Conservation (phyloP, 2,113 vertebrate species). For the Neofelis nebulosa region DNA sequence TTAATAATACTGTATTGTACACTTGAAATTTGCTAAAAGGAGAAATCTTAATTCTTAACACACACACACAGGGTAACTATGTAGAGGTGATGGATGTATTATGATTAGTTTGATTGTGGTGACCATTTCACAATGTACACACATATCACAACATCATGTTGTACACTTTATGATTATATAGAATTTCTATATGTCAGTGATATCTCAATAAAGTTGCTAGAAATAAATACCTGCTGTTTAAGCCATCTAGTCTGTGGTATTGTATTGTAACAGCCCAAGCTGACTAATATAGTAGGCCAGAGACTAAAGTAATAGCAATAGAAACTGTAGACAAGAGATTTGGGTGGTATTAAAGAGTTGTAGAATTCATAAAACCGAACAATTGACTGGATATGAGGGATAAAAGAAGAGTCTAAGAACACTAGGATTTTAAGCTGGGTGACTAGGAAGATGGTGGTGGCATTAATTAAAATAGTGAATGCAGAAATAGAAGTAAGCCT, state of each 20-base stretch:
- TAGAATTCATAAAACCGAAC: constrained; percentile 12
- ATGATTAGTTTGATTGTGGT: constrained; percentile 24
- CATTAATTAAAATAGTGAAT: neutral
- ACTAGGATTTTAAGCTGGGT: neutral
- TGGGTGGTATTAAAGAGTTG: neutral
- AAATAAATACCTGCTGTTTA: neutral
- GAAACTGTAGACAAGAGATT: constrained; percentile 7
- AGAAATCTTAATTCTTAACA: neutral
- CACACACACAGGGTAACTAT: neutral
- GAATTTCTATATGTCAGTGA: neutral
- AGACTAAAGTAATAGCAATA: neutral
- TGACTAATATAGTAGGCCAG: neutral
- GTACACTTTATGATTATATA: neutral
- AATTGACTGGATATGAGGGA: neutral
- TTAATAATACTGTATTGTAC: neutral
- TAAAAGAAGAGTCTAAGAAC: constrained; percentile 12
- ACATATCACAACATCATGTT: neutral
- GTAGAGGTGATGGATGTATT: neutral
- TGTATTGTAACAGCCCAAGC: neutral
- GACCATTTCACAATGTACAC: neutral
- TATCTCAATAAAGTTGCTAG: neutral
- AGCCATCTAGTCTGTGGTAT: neutral
- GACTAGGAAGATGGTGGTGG: neutral
- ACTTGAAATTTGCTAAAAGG: neutral
- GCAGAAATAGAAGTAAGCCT: neutral